Evolutionary conservation across 2,113 vertebrate genomes (phyloP).

Genomic region (Herpailurus yagouaroundi): DNA sequence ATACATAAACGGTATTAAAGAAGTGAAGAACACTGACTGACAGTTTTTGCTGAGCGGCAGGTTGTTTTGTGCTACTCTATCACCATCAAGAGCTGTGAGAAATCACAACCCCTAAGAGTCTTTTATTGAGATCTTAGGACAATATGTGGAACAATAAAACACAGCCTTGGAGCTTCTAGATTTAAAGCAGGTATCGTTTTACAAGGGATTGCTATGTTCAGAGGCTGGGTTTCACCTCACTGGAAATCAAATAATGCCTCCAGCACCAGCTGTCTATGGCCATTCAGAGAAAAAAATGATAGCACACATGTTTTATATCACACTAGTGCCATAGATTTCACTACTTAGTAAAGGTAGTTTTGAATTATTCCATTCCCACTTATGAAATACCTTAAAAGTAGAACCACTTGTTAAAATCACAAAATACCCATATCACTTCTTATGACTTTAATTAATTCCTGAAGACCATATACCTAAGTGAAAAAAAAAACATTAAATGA

Average conservation of each 20-base stretch:
- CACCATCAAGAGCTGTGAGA: neutral
- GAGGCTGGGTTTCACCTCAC: neutral
- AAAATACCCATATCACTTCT: neutral
- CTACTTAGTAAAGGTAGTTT: neutral
- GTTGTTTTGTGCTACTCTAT: neutral
- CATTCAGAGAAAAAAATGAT: neutral
- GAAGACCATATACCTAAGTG: neutral
- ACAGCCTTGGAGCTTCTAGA: neutral
- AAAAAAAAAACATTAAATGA: neutral
- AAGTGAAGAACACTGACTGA: neutral
- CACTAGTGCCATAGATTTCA: neutral
- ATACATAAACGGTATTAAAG: neutral
- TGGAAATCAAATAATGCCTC: neutral
- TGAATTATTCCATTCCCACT: neutral
- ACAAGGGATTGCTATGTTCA: neutral
- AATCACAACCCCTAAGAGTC: neutral
- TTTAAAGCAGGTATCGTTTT: neutral
- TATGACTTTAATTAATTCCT: neutral
- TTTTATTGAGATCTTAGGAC: neutral
- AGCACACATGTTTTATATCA: neutral
- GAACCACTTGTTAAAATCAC: neutral
- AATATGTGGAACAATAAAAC: neutral
- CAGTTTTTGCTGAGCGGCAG: neutral
- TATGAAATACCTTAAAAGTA: neutral
- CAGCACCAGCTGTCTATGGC: fast-evolving